These are phyloP conservation scores for Zygaena filipendulae DNA, from an alignment of 2,888 invertebrate genomes.

Conservation along the genomic window DNA sequence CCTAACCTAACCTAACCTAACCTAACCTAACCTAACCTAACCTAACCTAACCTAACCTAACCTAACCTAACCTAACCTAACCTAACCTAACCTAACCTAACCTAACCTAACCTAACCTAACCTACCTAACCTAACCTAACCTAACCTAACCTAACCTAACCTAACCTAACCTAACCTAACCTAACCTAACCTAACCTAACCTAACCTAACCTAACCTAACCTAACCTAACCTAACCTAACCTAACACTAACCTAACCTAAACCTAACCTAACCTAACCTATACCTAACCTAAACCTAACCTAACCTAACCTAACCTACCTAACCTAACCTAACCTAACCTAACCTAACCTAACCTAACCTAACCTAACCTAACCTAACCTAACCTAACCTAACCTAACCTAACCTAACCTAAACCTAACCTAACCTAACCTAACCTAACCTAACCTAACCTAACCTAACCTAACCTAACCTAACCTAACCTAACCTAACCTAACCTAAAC, in stretches of 20 bases:
- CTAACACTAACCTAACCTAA: too few relatives aligned
- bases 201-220: conserved; percentile 12
- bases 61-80: conserved; percentile 13
- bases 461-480: conserved; percentile 11
- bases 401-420: too few relatives aligned
- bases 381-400: conserved; percentile 12
- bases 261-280: too few relatives aligned
- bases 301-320: too few relatives aligned
- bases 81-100: conserved; percentile 13
- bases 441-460: conserved; percentile 10
- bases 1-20: conserved; percentile 12
- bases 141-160: conserved; percentile 7
- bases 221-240: conserved; percentile 9
- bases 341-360: conserved; percentile 13
- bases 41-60: conserved; percentile 12
- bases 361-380: conserved; percentile 12
- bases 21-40: conserved; percentile 12
- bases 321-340: conserved; percentile 10
- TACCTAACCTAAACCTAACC: too few relatives aligned
- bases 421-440: conserved; percentile 13
- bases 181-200: conserved; percentile 12
- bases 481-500: conserved; percentile 11
- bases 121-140: too few relatives aligned
- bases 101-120: too few relatives aligned
- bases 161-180: conserved; percentile 11